Percentiles rank a stretch among this genome's conserved stretches.
These are phyloP conservation scores for Colius striatus DNA, from an alignment of 2,113 vertebrate genomes.

Conservation along the genomic window DNA sequence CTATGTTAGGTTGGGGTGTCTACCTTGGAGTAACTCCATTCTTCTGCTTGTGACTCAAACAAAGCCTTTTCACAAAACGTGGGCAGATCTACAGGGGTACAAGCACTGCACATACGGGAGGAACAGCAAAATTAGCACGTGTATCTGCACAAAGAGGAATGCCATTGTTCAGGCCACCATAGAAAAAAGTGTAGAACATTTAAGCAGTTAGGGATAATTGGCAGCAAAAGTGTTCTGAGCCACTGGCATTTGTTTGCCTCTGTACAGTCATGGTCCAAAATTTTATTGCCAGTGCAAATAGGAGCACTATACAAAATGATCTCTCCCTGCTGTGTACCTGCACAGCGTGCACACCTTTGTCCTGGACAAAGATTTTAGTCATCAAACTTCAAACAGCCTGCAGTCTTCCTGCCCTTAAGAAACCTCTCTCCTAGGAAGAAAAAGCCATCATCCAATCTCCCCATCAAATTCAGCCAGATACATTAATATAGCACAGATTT, in stretches of 20 bases:
- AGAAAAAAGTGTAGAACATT: background rate
- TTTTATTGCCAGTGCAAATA: background rate
- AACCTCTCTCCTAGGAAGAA: background rate
- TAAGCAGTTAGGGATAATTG: background rate
- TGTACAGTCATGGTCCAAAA: background rate
- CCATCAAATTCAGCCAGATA: background rate
- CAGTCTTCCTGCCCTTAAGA: background rate
- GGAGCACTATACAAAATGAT: background rate
- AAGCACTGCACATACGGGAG: background rate
- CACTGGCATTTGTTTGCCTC: background rate
- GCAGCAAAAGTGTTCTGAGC: background rate
- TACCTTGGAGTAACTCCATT: background rate
- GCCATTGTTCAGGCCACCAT: background rate
- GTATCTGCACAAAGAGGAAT: background rate
- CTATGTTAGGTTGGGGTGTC: too few species aligned
- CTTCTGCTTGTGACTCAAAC: background rate
- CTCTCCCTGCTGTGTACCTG: background rate
- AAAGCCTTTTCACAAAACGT: background rate
- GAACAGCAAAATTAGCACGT: background rate
- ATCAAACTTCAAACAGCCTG: background rate
- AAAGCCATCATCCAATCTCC: background rate
- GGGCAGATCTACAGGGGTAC: background rate
- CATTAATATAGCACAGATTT: background rate
- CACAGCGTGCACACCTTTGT: background rate
- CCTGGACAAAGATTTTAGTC: background rate